These are phyloP conservation scores for Oxytorus armatus DNA, from an alignment of 2,888 invertebrate genomes.

Conservation along the genomic window DNA sequence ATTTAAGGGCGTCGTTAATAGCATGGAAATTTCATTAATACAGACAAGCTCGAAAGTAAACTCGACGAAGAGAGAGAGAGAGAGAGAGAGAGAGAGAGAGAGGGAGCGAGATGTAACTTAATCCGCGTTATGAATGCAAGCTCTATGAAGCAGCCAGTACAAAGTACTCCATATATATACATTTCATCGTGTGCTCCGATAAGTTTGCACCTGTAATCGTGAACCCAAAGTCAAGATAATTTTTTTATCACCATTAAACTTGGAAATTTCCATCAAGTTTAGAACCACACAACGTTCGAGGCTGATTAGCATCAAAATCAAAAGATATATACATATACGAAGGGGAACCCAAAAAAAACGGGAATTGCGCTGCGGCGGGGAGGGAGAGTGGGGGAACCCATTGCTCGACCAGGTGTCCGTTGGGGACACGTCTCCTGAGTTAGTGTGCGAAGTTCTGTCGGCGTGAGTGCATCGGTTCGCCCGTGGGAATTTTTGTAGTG, in stretches of 20 bases:
- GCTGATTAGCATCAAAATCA: too few relatives aligned
- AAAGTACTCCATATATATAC: background rate
- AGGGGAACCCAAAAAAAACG: too few relatives aligned
- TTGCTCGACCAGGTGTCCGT: too few relatives aligned
- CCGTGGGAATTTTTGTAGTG: too few relatives aligned
- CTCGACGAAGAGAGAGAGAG: constrained; percentile 35
- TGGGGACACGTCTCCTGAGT: too few relatives aligned
- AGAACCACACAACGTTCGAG: too few relatives aligned
- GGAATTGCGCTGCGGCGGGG: too few relatives aligned
- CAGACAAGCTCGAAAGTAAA: constrained; percentile 52
- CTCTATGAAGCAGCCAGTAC: constrained; percentile 17
- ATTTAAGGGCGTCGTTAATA: constrained; percentile 53
- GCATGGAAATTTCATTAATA: constrained; percentile 66
- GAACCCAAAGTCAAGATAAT: background rate
- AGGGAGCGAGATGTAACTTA: constrained; percentile 7
- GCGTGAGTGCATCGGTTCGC: too few relatives aligned
- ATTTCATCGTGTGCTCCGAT: background rate
- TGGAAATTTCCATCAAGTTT: too few relatives aligned
- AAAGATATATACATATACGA: too few relatives aligned
- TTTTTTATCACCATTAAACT: background rate
- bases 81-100: constrained; percentile 46
- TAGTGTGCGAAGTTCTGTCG: too few relatives aligned
- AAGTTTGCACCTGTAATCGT: background rate
- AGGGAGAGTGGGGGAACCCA: too few relatives aligned
- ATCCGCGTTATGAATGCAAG: constrained; percentile 31